A percentile compares a stretch with the other conserved stretches of the same genome.
Conservation (phyloP, 1,140 invertebrate genomes). For the Dufourea novaeangliae region DNA sequence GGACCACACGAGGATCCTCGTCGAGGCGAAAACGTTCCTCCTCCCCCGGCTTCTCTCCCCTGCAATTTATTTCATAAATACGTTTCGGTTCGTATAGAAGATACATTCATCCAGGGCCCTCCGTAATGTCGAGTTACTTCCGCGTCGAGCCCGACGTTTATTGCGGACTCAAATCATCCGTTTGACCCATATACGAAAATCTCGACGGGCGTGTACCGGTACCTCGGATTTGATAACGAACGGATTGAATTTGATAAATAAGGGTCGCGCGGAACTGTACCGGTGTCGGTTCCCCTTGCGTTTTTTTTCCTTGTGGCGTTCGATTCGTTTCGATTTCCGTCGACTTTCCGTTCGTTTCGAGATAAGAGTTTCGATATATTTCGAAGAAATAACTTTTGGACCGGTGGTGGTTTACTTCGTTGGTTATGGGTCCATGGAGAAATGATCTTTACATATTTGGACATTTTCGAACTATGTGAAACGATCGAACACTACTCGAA, state of each 20-base stretch:
- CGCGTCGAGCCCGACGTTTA: conserved; percentile 49
- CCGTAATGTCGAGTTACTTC: conserved; percentile 22
- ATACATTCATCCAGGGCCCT: neutral
- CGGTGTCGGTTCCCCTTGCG: neutral
- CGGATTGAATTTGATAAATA: conserved; percentile 45
- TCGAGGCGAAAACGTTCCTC: too few relatives aligned
- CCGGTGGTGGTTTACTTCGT: too few relatives aligned
- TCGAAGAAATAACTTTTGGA: too few relatives aligned
- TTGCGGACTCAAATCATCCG: conserved; percentile 40
- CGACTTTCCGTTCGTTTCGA: too few relatives aligned
- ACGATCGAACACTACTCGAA: too few relatives aligned
- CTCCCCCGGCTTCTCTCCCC: too few relatives aligned
- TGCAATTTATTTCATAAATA: neutral
- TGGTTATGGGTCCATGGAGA: too few relatives aligned
- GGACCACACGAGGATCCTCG: neutral
- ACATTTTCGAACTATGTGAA: too few relatives aligned
- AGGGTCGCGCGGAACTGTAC: too few relatives aligned
- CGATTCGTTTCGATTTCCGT: neutral
- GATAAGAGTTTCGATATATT: too few relatives aligned
- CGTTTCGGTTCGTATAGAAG: neutral
- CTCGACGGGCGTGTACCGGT: neutral
- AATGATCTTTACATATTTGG: too few relatives aligned
- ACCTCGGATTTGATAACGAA: conserved; percentile 31
- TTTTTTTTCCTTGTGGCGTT: neutral
- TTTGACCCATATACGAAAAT: conserved; percentile 48